phyloP scores from a whole-genome alignment of 2,888 invertebrate genomes.

The Cheilosia scutellata region DNA sequence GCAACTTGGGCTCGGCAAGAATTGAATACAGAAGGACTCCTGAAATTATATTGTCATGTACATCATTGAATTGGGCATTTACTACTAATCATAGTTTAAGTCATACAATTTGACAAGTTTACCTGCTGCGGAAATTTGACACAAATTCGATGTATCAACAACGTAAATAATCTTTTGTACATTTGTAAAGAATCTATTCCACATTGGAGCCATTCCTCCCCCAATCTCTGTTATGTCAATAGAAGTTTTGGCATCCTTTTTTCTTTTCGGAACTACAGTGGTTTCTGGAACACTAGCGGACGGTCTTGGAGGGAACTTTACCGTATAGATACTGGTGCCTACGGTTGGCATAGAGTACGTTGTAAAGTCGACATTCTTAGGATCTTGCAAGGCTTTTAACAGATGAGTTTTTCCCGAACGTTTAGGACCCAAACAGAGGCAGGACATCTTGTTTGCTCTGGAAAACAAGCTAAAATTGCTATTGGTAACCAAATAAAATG shows the following conservation, averaged over 20 bases:
- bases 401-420: constrained; percentile 93
- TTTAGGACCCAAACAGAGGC: constrained; percentile 91
- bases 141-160: constrained; percentile 93
- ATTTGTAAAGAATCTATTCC: constrained; percentile 90
- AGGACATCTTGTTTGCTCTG: constrained; percentile 80
- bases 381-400: constrained; percentile 89
- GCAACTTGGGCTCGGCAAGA: constrained; percentile 89
- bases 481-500: constrained; percentile 5
- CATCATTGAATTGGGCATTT: too few species aligned
- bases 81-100: too few species aligned
- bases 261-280: constrained; percentile 80
- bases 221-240: constrained; percentile 90
- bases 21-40: constrained; percentile 92
- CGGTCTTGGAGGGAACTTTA: constrained; percentile 85
- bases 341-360: constrained; percentile 92
- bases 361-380: constrained; percentile 89
- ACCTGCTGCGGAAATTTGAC: constrained; percentile 93
- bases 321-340: constrained; percentile 90
- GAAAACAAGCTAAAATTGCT: constrained; percentile 37
- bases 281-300: constrained; percentile 26
- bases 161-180: constrained; percentile 90
- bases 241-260: constrained; percentile 81
- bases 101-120: background rate
- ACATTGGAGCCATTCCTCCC: constrained; percentile 92
- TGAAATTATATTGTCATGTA: background rate